A percentile compares a stretch with the other conserved stretches of the same genome.
Evolutionary conservation across 1,140 invertebrate species (phyloP).

Genomic region (Triops longicaudatus): DNA sequence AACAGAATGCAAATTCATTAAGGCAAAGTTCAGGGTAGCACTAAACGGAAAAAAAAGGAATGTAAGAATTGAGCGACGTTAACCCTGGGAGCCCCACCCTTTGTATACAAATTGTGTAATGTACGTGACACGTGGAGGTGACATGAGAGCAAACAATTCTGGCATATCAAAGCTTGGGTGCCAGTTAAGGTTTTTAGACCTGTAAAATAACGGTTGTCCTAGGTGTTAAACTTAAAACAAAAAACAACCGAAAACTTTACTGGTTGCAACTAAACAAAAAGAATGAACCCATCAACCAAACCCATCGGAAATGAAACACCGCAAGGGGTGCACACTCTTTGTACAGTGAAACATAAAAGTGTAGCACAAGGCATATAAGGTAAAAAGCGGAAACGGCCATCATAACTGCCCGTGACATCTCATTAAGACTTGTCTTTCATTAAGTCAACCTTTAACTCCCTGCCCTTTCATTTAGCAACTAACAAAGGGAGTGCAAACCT

Average conservation of each 20-base stretch:
- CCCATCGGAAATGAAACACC: neutral
- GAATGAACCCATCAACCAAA: neutral
- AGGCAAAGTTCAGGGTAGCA: neutral
- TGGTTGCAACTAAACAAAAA: neutral
- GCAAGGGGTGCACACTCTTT: too few relatives aligned
- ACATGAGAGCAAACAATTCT: neutral
- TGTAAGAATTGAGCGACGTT: constrained; percentile 23
- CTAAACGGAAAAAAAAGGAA: constrained; percentile 23
- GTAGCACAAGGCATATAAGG: neutral
- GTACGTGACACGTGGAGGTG: constrained; percentile 6
- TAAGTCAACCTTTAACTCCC: constrained; percentile 4
- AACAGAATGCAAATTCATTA: neutral
- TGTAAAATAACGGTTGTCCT: neutral
- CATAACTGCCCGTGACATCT: neutral
- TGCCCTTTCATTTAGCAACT: constrained; percentile 11
- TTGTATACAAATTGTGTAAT: neutral
- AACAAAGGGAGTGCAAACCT: neutral
- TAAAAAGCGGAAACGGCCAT: constrained; percentile 6
- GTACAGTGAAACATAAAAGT: neutral
- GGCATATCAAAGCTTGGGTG: constrained; percentile 1
- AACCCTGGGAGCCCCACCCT: neutral
- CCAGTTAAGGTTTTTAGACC: neutral
- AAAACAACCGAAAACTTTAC: neutral
- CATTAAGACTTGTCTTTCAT: constrained; percentile 15
- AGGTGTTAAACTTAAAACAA: neutral